Conservation (phyloP, 2,797 vertebrate genomes). For the Cuculus canorus region DNA sequence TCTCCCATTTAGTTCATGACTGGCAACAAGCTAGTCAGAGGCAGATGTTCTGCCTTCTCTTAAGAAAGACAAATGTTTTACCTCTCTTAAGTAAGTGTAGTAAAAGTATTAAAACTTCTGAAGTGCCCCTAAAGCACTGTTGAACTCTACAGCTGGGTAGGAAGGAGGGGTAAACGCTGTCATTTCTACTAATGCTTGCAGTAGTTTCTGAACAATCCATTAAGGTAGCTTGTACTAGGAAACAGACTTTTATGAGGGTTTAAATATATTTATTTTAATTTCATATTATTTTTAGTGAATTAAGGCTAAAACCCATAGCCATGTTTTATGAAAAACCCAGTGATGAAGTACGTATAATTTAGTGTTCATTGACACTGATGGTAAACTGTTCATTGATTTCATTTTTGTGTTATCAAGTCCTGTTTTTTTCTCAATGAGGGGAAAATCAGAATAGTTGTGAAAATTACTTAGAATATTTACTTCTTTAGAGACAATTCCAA, state of each 20-base stretch:
- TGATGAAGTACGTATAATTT: background rate
- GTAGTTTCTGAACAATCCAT: constrained; percentile 53
- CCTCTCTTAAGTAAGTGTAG: constrained; percentile 68
- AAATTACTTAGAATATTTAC: background rate
- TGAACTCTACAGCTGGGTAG: constrained; percentile 53
- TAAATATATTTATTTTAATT: background rate
- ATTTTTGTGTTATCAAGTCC: background rate
- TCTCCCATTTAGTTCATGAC: background rate
- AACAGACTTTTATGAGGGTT: background rate
- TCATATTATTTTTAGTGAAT: background rate
- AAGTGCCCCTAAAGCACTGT: constrained; percentile 50
- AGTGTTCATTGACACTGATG: background rate
- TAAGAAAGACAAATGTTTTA: constrained; percentile 49
- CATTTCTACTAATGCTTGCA: constrained; percentile 26
- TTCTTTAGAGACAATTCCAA: background rate
- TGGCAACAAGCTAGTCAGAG: background rate
- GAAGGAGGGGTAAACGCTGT: constrained; percentile 4
- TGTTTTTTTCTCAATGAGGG: background rate
- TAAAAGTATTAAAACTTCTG: constrained; percentile 66
- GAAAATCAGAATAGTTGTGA: background rate
- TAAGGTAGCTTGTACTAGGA: background rate
- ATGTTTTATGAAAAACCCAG: background rate
- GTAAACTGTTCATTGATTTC: background rate
- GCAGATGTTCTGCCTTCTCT: constrained; percentile 55
- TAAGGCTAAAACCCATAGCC: background rate